Conservation (phyloP, 2,888 invertebrate species). For the Mesoligia furuncula region DNA sequence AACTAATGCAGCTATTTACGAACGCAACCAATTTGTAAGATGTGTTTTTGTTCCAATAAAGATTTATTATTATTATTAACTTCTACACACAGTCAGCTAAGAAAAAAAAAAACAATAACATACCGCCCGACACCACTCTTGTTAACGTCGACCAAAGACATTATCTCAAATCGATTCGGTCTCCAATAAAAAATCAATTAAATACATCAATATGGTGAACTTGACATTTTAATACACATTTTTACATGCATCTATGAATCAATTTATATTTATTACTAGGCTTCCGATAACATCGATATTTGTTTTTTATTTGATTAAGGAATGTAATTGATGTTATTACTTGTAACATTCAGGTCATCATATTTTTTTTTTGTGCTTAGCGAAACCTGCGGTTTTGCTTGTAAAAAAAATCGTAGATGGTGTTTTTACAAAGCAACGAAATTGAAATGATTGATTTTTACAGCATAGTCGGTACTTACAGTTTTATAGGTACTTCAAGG, state of each 20-base stretch:
- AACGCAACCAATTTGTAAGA: no score
- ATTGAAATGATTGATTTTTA: no score
- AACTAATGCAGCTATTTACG: no score
- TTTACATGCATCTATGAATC: slow-evolving; percentile 12
- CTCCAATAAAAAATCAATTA: slow-evolving; percentile 46
- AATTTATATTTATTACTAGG: slow-evolving; percentile 45
- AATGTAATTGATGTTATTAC: slow-evolving; percentile 31
- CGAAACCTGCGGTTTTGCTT: neutral
- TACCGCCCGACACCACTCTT: neutral
- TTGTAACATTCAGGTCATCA: slow-evolving; percentile 13
- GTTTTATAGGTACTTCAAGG: neutral
- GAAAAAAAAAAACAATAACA: neutral
- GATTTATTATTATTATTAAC: no score
- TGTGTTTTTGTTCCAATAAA: no score
- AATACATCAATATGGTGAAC: slow-evolving; percentile 44
- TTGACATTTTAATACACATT: slow-evolving; percentile 59
- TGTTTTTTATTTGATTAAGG: slow-evolving; percentile 34
- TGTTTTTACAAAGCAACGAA: no score
- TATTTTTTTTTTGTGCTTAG: neutral
- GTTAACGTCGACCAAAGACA: neutral
- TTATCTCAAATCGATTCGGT: slow-evolving; percentile 52
- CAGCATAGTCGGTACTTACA: neutral
- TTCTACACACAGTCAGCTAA: neutral
- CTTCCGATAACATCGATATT: slow-evolving; percentile 50
- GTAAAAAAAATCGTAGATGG: neutral